Evolutionary conservation across 2,888 invertebrate species (phyloP).

Genomic region (Lithophane socia): DNA sequence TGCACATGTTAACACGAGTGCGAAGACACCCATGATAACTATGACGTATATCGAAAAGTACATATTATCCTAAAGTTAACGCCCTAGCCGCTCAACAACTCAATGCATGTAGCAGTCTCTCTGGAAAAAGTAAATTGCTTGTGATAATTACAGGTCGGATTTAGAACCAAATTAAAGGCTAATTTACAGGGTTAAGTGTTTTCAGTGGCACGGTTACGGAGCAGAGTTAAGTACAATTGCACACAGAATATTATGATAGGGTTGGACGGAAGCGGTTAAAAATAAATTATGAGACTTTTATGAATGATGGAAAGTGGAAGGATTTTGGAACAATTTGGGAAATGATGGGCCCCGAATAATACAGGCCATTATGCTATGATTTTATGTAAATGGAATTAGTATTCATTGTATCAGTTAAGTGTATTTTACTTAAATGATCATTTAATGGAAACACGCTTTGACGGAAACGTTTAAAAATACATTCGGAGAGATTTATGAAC

Average conservation of each 20-base stretch:
- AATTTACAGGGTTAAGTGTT: constrained; percentile 27
- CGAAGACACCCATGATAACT: neutral
- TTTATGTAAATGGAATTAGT: neutral
- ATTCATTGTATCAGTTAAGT: neutral
- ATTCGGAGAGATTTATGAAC: neutral
- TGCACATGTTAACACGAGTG: neutral
- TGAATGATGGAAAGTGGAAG: constrained; percentile 6
- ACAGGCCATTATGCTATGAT: neutral
- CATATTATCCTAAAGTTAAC: no score
- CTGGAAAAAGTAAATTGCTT: neutral
- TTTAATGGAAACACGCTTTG: neutral
- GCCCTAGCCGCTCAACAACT: neutral
- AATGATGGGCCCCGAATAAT: neutral
- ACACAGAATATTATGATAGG: neutral
- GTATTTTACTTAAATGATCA: neutral
- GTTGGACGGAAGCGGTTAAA: constrained; percentile 40
- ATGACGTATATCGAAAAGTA: neutral
- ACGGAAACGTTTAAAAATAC: neutral
- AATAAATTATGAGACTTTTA: constrained; percentile 38
- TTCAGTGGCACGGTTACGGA: neutral
- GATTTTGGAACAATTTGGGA: neutral
- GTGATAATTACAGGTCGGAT: neutral
- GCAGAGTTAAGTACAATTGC: constrained; percentile 11
- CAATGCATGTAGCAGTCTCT: neutral
- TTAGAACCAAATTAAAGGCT: neutral